phyloP scores from a whole-genome alignment of 2,888 invertebrate genomes.

The Nudaria mundana region DNA sequence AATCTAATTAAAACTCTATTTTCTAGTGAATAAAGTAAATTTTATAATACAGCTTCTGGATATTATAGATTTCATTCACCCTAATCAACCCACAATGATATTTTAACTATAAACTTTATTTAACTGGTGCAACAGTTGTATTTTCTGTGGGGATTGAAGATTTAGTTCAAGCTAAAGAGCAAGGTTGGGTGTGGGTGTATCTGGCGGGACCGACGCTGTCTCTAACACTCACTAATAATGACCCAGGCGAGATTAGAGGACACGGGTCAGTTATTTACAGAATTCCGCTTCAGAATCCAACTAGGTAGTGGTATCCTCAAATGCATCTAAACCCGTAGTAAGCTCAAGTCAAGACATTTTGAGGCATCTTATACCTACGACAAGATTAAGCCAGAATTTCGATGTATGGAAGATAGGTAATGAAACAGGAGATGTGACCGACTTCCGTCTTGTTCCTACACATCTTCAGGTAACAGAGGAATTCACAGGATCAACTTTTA shows the following conservation, averaged over 20 bases:
- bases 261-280: slow-evolving; percentile 11
- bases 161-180: slow-evolving; percentile 13
- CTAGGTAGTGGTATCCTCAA: too few relatives aligned
- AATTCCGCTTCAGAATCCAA: too few relatives aligned
- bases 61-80: slow-evolving; percentile 3
- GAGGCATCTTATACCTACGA: too few relatives aligned
- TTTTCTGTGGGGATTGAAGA: slow-evolving; percentile 6
- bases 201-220: too few relatives aligned
- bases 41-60: neutral
- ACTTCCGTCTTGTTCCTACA: too few relatives aligned
- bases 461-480: too few relatives aligned
- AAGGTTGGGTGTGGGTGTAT: slow-evolving; percentile 25
- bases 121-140: neutral
- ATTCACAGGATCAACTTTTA: too few relatives aligned
- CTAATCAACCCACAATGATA: neutral
- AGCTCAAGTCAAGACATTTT: too few relatives aligned
- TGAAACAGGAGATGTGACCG: neutral
- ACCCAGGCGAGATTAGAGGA: slow-evolving; percentile 8
- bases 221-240: slow-evolving; percentile 18
- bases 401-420: neutral
- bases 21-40: neutral
- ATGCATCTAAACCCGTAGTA: too few relatives aligned
- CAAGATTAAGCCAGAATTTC: too few relatives aligned
- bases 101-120: neutral
- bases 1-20: slow-evolving; percentile 2